Evolutionary conservation across 2,113 vertebrate species (phyloP), one percentile per base, ranked within the genome.

Genomic region (Lucifuga dentata): DNA sequence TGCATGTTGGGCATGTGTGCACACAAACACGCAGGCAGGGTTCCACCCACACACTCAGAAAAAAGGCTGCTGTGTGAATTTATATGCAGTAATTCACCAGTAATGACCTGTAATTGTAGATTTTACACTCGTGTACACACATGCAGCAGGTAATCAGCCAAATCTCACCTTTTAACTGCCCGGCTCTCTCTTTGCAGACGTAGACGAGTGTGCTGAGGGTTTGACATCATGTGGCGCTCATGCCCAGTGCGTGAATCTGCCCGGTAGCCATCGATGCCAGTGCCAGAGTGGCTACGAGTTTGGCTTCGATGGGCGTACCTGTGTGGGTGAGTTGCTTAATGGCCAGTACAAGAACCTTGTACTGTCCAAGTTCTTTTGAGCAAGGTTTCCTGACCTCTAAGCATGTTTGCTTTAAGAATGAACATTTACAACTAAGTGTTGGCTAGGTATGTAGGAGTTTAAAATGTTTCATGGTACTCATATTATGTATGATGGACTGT

Each of bases 171-270:
- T 56, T 40, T 40, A 6, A 33, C 32, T 61, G 48, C 49, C 13
- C 8, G 17, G 38, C 11, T 65, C 35, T 57, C 58, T 57, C 40
- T 0, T 61, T 66, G 51, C 74, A 98, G 97, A 98, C 8, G 49
- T 96, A 33, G 92, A 98, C 0, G 97, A 98, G 84, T 98, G 97
- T 2, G 38, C 84, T 0, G 92, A 94, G 32, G 88, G 87, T 7
- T 52, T 80, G 72, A 84, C 88, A 24, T 88, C 62, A 19, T 97
- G 96, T 0, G 93, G 94, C 0, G 86, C 90, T 67, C 92, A 95
- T 53, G 78, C 93, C 0, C 12, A 90, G 61, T 97, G 96, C 39
- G 11, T 93, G 59, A 98, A 98, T 62, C 12, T 84, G 5, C 90
- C 85, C 0, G 96, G 96, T 1, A 95, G 91, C 79, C 92, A 95